These are phyloP conservation scores for Leptopilina syphax DNA, from an alignment of 2,888 invertebrate genomes.

Conservation along the genomic window DNA sequence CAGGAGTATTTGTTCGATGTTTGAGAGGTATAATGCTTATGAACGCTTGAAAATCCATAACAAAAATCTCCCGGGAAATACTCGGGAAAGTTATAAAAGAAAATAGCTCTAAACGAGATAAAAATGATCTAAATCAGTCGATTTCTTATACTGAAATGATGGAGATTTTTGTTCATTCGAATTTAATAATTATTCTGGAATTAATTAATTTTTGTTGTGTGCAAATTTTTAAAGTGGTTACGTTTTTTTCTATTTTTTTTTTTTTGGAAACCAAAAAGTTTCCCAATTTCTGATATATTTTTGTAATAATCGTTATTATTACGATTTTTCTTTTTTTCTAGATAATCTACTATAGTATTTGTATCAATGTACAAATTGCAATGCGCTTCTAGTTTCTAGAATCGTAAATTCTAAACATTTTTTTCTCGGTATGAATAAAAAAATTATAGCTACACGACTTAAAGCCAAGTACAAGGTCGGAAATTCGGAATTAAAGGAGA, in stretches of 20 bases:
- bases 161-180: background rate
- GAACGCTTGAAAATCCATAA: constrained; percentile 31
- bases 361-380: constrained; percentile 27
- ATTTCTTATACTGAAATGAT: background rate
- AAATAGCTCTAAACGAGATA: background rate
- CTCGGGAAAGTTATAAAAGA: constrained; percentile 8
- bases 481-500: constrained; percentile 25
- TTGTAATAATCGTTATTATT: constrained; percentile 22
- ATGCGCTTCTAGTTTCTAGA: constrained; percentile 4
- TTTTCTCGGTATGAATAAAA: constrained; percentile 10
- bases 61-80: constrained; percentile 31
- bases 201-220: too few species aligned
- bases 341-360: constrained; percentile 7
- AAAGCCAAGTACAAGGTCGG: constrained; percentile 35
- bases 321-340: constrained; percentile 6
- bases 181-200: too few species aligned
- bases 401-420: constrained; percentile 24
- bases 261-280: background rate
- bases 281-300: constrained; percentile 14
- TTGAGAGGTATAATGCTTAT: constrained; percentile 25
- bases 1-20: constrained; percentile 32
- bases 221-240: background rate
- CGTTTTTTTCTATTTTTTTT: background rate
- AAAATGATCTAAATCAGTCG: background rate
- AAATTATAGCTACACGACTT: constrained; percentile 35